Percentiles rank a stretch among this genome's conserved stretches.
Evolutionary conservation across 2,113 vertebrate genomes (phyloP).

Genomic region (Mormyrus lacerda): DNA sequence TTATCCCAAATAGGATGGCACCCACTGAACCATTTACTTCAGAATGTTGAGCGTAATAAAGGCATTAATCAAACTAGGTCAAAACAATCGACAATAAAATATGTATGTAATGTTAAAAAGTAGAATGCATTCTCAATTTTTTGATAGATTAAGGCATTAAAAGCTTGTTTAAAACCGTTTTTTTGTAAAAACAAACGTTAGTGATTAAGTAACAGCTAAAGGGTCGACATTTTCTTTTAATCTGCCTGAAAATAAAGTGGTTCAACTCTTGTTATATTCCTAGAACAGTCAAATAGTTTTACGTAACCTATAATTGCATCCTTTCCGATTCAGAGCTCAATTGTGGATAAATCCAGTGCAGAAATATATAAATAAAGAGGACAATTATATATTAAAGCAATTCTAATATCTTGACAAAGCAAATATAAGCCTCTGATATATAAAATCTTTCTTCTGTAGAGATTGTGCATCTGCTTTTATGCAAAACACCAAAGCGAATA

Average conservation of each 20-base stretch:
- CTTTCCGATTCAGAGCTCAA: not conserved
- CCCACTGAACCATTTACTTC: not conserved
- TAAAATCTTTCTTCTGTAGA: not conserved
- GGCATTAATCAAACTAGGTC: not conserved
- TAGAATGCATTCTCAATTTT: not conserved
- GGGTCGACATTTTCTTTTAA: not conserved
- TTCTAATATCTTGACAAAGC: not conserved
- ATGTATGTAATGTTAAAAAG: not conserved
- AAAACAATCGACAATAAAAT: not conserved
- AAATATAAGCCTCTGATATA: not conserved
- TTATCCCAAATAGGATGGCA: not conserved
- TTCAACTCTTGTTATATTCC: not conserved
- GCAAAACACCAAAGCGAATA: not conserved
- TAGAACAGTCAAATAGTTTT: not conserved
- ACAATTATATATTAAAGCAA: not conserved
- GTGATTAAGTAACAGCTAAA: not conserved
- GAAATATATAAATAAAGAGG: not conserved
- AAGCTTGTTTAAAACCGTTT: not conserved
- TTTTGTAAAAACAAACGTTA: not conserved
- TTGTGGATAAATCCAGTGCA: not conserved
- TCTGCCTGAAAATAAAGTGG: not conserved
- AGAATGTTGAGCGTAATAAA: not conserved
- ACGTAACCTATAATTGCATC: not conserved
- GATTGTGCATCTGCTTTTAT: not conserved
- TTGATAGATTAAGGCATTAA: not conserved